Conservation (phyloP, 2,888 invertebrate species). For the Prosapia bicincta region DNA sequence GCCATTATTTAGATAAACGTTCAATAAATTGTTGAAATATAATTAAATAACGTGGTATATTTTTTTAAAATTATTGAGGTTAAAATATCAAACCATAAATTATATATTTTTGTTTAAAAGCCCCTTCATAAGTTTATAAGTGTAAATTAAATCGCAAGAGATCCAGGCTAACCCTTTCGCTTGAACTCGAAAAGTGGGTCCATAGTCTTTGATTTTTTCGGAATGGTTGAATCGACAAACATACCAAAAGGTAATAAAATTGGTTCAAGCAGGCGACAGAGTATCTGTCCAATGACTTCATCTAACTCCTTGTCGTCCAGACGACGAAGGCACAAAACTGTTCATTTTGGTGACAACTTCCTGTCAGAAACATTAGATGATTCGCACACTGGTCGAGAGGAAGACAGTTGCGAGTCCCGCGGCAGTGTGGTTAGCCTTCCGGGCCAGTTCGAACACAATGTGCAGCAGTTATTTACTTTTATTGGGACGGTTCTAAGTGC, state of each 20-base stretch:
- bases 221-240: constrained; percentile 38
- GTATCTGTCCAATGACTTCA: constrained; percentile 30
- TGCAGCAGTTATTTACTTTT: constrained; percentile 77
- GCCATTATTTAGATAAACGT: too few relatives aligned
- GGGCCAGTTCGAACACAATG: constrained; percentile 45
- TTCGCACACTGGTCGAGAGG: constrained; percentile 41
- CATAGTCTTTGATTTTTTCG: not conserved
- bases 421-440: constrained; percentile 54
- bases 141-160: too few relatives aligned
- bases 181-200: not conserved
- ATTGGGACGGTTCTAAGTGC: constrained; percentile 76
- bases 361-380: constrained; percentile 47
- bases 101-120: too few relatives aligned
- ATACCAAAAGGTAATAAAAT: constrained; percentile 27
- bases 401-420: constrained; percentile 48
- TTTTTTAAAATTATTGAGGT: too few relatives aligned
- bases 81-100: too few relatives aligned
- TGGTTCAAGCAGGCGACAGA: constrained; percentile 27
- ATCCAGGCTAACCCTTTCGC: too few relatives aligned
- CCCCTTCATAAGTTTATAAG: too few relatives aligned
- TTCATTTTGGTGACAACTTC: constrained; percentile 40
- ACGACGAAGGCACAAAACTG: constrained; percentile 44
- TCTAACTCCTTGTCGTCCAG: constrained; percentile 40
- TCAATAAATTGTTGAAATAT: too few relatives aligned
- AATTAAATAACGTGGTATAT: too few relatives aligned